phyloP scores from a whole-genome alignment of 2,888 invertebrate genomes.

The Nowickia ferox region DNA sequence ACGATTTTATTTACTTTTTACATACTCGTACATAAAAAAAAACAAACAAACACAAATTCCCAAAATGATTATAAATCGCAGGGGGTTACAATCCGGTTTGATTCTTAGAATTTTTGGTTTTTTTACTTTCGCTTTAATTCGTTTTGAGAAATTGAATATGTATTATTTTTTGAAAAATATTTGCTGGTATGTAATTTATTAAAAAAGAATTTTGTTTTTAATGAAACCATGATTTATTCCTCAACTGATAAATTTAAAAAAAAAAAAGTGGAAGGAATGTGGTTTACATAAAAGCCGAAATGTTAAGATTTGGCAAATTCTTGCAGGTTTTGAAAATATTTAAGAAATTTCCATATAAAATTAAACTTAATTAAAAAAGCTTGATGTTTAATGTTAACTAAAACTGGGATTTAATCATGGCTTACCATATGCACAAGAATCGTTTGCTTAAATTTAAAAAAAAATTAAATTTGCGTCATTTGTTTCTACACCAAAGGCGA shows the following conservation, averaged over 20 bases:
- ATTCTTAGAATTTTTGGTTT: constrained; percentile 45
- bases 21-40: neutral
- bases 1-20: neutral
- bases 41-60: constrained; percentile 27
- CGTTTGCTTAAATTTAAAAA: too few species aligned
- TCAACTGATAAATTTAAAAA: constrained; percentile 15
- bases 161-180: constrained; percentile 1
- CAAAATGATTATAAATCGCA: constrained; percentile 41
- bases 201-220: constrained; percentile 15
- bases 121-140: constrained; percentile 68
- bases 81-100: constrained; percentile 58
- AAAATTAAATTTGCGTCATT: too few species aligned
- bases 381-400: too few species aligned
- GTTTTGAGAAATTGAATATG: constrained; percentile 39
- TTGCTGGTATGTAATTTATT: constrained; percentile 34
- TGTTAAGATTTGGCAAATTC: constrained; percentile 6
- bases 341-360: neutral
- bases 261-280: constrained; percentile 18
- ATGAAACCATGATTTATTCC: constrained; percentile 12
- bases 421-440: too few species aligned
- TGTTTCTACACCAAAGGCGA: too few species aligned
- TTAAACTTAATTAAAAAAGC: neutral
- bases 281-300: constrained; percentile 26
- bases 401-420: too few species aligned
- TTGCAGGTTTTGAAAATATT: neutral